Evolutionary conservation across 2,888 invertebrate genomes (phyloP).

Genomic region (Agonum fuliginosum): DNA sequence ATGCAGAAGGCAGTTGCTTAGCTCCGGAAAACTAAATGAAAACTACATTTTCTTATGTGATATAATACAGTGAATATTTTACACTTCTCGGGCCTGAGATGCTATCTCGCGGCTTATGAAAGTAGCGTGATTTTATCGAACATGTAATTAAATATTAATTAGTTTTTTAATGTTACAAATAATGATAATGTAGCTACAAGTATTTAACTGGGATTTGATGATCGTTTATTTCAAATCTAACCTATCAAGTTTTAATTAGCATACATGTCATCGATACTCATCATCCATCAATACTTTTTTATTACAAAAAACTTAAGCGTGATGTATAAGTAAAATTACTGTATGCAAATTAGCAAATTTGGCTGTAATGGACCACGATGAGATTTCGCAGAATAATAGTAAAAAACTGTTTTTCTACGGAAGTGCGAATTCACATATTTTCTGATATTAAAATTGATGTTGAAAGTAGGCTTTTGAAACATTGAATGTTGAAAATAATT

Average conservation of each 20-base stretch:
- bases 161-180: conserved; percentile 31
- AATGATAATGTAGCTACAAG: conserved; percentile 20
- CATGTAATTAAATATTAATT: conserved; percentile 38
- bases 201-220: conserved; percentile 12
- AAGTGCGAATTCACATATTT: too few relatives aligned
- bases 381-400: too few relatives aligned
- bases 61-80: conserved; percentile 10
- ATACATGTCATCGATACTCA: conserved; percentile 1
- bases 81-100: conserved; percentile 1
- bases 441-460: too few relatives aligned
- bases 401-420: too few relatives aligned
- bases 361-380: too few relatives aligned
- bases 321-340: too few relatives aligned
- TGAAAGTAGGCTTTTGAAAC: too few relatives aligned
- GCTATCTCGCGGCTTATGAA: neutral
- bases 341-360: too few relatives aligned
- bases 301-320: too few relatives aligned
- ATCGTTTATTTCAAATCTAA: conserved; percentile 15
- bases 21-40: conserved; percentile 36
- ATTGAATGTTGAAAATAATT: too few relatives aligned
- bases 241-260: conserved; percentile 12
- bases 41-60: conserved; percentile 22
- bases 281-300: neutral
- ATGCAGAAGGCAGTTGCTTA: neutral
- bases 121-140: conserved; percentile 9